Conservation (phyloP, 2,797 vertebrate genomes). For the Chelmon rostratus region DNA sequence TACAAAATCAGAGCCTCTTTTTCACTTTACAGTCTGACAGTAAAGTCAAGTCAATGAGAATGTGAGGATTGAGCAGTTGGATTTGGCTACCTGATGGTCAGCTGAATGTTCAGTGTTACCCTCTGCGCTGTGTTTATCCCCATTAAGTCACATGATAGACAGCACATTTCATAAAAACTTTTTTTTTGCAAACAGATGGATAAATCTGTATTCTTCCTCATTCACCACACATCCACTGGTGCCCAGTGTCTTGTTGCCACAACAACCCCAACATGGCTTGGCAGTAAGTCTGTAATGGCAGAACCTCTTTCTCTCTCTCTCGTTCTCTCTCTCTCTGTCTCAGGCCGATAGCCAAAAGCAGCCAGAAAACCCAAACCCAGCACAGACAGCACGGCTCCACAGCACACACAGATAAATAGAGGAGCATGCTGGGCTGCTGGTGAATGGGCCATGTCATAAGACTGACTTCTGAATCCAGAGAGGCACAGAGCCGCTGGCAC, state of each 20-base stretch:
- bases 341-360: constrained; percentile 61
- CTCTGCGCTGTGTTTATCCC: not conserved
- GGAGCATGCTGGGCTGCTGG: constrained; percentile 63
- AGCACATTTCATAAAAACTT: not conserved
- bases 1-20: not conserved
- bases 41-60: too few species aligned
- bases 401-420: constrained; percentile 67
- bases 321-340: constrained; percentile 27
- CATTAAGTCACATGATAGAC: not conserved
- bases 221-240: constrained; percentile 45
- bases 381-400: constrained; percentile 65
- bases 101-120: not conserved
- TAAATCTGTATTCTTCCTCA: constrained; percentile 41
- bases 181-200: constrained; percentile 38
- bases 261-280: constrained; percentile 68
- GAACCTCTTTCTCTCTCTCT: constrained; percentile 11
- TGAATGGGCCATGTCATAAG: constrained; percentile 70
- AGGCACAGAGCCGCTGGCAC: constrained; percentile 52
- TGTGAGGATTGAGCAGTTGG: not conserved
- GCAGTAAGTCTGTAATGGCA: constrained; percentile 40
- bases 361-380: constrained; percentile 51
- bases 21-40: not conserved
- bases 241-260: constrained; percentile 68
- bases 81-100: constrained; percentile 1
- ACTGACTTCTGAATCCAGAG: constrained; percentile 63